Evolutionary conservation across 2,888 invertebrate species (phyloP).

Genomic region (Isoperla grammatica): DNA sequence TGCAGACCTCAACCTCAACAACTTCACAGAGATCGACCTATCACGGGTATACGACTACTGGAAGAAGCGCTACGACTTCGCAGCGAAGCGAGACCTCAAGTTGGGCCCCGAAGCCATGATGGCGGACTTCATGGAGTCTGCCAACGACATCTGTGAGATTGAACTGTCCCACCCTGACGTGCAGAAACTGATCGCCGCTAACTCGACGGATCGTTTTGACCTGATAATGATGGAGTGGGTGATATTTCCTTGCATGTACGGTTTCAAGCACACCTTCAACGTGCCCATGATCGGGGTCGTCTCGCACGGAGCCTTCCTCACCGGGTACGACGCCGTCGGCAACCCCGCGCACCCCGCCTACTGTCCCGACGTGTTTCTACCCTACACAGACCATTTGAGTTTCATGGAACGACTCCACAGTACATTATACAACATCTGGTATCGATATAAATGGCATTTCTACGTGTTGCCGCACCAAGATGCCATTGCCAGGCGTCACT

Average conservation of each 20-base stretch:
- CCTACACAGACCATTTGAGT: constrained; percentile 33
- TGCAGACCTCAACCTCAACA: neutral
- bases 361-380: constrained; percentile 38
- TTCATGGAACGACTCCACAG: constrained; percentile 37
- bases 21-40: constrained; percentile 21
- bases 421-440: constrained; percentile 16
- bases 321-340: constrained; percentile 37
- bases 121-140: neutral
- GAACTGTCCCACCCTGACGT: constrained; percentile 11
- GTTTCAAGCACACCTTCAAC: constrained; percentile 50
- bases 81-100: constrained; percentile 1
- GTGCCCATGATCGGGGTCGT: constrained; percentile 47
- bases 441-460: neutral
- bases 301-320: constrained; percentile 37
- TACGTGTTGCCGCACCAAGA: constrained; percentile 18
- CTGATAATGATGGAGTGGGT: constrained; percentile 52
- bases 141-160: constrained; percentile 14
- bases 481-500: constrained; percentile 13
- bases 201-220: constrained; percentile 44
- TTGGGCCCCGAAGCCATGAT: neutral
- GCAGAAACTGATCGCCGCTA: constrained; percentile 4
- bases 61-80: constrained; percentile 2
- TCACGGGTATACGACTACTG: constrained; percentile 10
- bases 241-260: constrained; percentile 45
- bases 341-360: constrained; percentile 40